Percentiles rank a stretch among this genome's conserved stretches.
Conservation (phyloP, 1,140 invertebrate genomes). For the Lepidurus packardi region DNA sequence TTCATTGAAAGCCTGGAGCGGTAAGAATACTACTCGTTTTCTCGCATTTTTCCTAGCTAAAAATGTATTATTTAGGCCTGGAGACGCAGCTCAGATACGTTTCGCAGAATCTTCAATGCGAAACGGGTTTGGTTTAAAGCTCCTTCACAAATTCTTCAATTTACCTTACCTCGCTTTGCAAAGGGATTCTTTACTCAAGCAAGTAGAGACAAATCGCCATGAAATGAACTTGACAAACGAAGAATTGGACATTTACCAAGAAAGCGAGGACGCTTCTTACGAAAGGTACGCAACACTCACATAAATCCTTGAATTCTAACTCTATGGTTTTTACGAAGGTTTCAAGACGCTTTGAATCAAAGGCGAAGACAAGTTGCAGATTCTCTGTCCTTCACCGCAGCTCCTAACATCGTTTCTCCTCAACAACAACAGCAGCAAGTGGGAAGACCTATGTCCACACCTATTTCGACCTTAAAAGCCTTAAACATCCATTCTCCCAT, state of each 20-base stretch:
- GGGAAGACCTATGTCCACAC: conserved; percentile 35
- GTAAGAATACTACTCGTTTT: conserved; percentile 42
- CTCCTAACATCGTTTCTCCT: conserved; percentile 34
- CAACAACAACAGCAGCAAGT: conserved; percentile 34
- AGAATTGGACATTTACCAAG: conserved; percentile 74
- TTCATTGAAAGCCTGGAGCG: conserved; percentile 58
- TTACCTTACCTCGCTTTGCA: conserved; percentile 90
- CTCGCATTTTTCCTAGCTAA: conserved; percentile 9
- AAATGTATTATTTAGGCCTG: conserved; percentile 43
- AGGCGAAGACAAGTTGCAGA: conserved; percentile 64
- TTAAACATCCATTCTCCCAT: not conserved
- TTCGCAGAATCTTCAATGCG: conserved; percentile 93
- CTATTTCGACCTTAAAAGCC: conserved; percentile 33
- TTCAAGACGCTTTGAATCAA: conserved; percentile 66
- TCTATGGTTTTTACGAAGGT: conserved; percentile 44
- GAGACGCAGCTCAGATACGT: conserved; percentile 60
- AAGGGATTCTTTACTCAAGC: conserved; percentile 74
- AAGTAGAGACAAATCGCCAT: conserved; percentile 77
- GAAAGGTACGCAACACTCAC: conserved; percentile 52
- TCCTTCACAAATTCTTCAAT: conserved; percentile 94
- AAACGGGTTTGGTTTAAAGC: conserved; percentile 90
- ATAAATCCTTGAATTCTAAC: not conserved
- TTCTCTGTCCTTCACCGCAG: conserved; percentile 42
- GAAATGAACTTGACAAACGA: conserved; percentile 75
- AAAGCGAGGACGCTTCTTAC: conserved; percentile 87